Evolutionary conservation across 2,888 invertebrate genomes (phyloP).

Genomic region (Eupithecia subumbrata): DNA sequence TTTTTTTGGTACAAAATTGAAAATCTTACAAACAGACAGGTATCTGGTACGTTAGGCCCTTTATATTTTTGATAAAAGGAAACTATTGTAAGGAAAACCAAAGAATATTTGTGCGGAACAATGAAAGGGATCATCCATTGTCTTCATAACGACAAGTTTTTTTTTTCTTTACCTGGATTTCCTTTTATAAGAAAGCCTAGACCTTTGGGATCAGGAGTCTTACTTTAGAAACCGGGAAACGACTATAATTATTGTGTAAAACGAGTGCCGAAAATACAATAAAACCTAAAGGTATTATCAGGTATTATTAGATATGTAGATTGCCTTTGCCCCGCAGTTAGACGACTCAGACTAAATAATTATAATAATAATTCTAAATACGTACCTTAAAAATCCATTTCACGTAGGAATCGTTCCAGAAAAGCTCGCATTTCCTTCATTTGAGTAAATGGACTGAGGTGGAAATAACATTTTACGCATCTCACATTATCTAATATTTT

Average conservation of each 20-base stretch:
- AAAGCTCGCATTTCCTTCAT: too few species aligned
- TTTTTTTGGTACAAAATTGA: not conserved
- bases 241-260: too few species aligned
- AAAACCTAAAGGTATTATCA: too few species aligned
- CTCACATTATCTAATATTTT: too few species aligned
- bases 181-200: not conserved
- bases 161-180: conserved; percentile 1
- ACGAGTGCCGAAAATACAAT: too few species aligned
- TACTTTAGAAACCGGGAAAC: not conserved
- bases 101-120: conserved; percentile 1
- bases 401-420: too few species aligned
- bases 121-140: conserved; percentile 5
- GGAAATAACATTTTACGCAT: too few species aligned
- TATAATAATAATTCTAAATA: too few species aligned
- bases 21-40: not conserved
- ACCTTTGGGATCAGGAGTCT: not conserved
- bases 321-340: not conserved
- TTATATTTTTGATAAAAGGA: conserved; percentile 6
- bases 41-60: not conserved
- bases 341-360: not conserved
- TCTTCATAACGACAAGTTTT: conserved; percentile 10
- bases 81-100: not conserved
- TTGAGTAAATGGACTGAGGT: too few species aligned
- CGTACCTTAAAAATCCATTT: too few species aligned
- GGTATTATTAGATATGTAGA: too few species aligned